Evolutionary conservation across 2,113 vertebrate species (phyloP).

Genomic region (Empidonax alnorum): DNA sequence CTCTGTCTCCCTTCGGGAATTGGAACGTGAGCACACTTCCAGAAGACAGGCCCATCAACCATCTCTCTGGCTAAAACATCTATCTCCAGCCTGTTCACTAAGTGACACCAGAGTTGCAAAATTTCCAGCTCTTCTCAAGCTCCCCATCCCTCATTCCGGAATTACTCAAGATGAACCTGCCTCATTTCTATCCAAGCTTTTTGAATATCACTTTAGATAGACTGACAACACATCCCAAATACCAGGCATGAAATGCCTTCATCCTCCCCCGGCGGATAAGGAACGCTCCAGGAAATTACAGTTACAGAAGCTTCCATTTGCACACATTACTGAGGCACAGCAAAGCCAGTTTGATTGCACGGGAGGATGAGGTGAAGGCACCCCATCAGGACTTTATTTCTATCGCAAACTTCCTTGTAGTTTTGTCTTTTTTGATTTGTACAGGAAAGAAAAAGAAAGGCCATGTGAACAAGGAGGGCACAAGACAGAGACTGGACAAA

Average conservation of each 20-base stretch:
- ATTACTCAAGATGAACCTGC: neutral
- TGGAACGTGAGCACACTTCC: neutral
- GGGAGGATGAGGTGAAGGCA: neutral
- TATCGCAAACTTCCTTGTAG: neutral
- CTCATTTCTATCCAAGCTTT: neutral
- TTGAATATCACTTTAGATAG: neutral
- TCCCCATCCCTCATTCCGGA: neutral
- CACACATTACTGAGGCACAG: neutral
- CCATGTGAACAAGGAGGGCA: neutral
- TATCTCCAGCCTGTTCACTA: neutral
- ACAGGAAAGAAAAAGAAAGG: neutral
- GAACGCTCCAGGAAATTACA: neutral
- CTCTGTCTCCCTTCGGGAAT: neutral
- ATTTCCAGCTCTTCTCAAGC: neutral
- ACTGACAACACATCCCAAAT: neutral
- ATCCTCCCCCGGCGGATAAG: neutral
- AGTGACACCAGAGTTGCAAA: neutral
- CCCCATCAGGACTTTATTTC: neutral
- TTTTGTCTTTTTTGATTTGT: neutral
- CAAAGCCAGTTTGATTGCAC: rapidly evolving
- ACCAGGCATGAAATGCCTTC: neutral
- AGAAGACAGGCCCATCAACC: neutral
- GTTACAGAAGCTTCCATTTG: neutral
- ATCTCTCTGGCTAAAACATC: neutral
- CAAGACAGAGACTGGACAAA: constrained; percentile 23